Evolutionary conservation across 2,797 vertebrate genomes (phyloP).

Genomic region (Acanthornis magna): DNA sequence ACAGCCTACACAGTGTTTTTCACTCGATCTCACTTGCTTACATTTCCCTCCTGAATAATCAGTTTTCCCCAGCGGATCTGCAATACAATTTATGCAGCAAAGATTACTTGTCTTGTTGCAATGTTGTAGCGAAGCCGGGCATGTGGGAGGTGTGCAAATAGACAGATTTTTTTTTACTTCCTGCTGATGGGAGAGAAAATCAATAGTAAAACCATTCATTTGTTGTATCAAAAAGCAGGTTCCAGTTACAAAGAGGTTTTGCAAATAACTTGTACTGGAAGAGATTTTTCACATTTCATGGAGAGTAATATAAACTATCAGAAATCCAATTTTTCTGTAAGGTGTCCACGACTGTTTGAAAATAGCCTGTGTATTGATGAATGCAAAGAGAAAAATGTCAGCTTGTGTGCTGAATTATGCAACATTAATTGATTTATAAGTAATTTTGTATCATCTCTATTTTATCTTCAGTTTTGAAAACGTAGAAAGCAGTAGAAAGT

Average conservation of each 20-base stretch:
- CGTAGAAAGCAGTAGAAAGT: background rate
- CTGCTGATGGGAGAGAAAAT: background rate
- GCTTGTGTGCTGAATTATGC: fast-evolving
- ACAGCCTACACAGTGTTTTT: background rate
- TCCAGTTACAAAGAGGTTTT: background rate
- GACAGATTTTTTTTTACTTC: background rate
- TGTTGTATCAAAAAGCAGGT: background rate
- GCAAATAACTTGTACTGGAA: background rate
- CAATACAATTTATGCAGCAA: background rate
- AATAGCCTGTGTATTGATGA: background rate
- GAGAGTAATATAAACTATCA: background rate
- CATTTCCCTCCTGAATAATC: background rate
- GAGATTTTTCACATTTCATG: background rate
- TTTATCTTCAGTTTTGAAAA: background rate
- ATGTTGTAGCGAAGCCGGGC: background rate
- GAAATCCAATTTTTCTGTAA: background rate
- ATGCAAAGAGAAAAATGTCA: background rate
- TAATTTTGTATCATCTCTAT: background rate
- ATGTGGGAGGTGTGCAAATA: background rate
- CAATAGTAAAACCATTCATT: background rate
- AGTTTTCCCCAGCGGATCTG: background rate
- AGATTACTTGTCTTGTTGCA: background rate
- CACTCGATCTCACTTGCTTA: background rate
- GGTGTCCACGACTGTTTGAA: background rate
- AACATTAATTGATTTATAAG: background rate